Conservation (phyloP, 1,140 invertebrate genomes). For the Dinoponera quadriceps region DNA sequence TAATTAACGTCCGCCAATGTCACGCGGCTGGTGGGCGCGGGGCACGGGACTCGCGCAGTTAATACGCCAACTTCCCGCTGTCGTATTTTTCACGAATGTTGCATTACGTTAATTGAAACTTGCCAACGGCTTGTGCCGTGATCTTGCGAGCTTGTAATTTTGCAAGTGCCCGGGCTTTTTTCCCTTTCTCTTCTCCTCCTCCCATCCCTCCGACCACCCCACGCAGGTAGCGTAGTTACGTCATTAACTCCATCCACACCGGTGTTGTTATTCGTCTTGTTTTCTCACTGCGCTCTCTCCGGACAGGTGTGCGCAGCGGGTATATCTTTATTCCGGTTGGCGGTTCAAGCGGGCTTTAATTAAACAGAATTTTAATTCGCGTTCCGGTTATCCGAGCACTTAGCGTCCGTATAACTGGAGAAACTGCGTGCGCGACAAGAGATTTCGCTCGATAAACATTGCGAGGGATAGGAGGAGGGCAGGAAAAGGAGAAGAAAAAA, state of each 20-base stretch:
- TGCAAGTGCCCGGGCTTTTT: constrained; percentile 30
- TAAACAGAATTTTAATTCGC: not conserved
- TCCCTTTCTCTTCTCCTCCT: too few relatives aligned
- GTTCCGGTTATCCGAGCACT: not conserved
- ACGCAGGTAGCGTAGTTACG: not conserved
- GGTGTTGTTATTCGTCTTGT: constrained; percentile 20
- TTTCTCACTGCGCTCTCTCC: not conserved
- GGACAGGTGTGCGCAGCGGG: not conserved
- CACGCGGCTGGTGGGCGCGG: not conserved
- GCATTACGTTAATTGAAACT: constrained; percentile 60
- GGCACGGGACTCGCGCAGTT: constrained; percentile 42
- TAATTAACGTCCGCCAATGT: constrained; percentile 67
- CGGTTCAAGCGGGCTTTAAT: not conserved
- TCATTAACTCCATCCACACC: constrained; percentile 31
- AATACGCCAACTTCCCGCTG: constrained; percentile 50
- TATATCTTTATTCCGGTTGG: not conserved
- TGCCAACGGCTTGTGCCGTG: constrained; percentile 30
- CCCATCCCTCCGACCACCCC: too few relatives aligned
- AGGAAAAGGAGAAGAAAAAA: too few relatives aligned
- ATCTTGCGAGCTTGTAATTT: constrained; percentile 51
- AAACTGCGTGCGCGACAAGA: not conserved
- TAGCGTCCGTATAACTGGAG: not conserved
- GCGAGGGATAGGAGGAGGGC: too few relatives aligned
- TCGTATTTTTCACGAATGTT: constrained; percentile 45
- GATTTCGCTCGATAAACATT: not conserved